A percentile compares a stretch with the other conserved stretches of the same genome.
phyloP scores from a whole-genome alignment of 2,888 invertebrate species.

The Tinea trinotella region DNA sequence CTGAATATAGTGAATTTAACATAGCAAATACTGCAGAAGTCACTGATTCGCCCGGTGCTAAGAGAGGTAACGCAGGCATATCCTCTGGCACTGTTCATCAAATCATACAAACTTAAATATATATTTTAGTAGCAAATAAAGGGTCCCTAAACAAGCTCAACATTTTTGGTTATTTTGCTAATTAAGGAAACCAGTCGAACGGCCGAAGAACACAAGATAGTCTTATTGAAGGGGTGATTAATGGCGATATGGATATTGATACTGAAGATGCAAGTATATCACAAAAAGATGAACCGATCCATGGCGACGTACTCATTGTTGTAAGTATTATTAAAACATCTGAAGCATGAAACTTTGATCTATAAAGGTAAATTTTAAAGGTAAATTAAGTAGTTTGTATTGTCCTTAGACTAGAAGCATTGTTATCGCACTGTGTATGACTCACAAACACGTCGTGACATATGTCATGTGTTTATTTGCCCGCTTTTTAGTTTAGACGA shows the following conservation, averaged over 20 bases:
- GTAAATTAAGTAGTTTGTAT: conserved; percentile 59
- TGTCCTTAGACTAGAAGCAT: conserved; percentile 60
- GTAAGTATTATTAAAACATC: conserved; percentile 54
- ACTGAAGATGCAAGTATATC: conserved; percentile 64
- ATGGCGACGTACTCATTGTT: conserved; percentile 50
- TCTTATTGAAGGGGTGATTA: conserved; percentile 65
- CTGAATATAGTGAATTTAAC: conserved; percentile 54
- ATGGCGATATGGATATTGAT: conserved; percentile 60
- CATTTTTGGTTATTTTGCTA: conserved; percentile 69
- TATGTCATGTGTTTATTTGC: conserved; percentile 62
- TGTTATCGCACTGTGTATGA: conserved; percentile 56
- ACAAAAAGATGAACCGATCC: conserved; percentile 47
- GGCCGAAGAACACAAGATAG: conserved; percentile 60
- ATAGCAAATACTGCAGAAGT: conserved; percentile 51
- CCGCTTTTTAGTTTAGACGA: conserved; percentile 27
- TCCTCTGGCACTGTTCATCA: conserved; percentile 61
- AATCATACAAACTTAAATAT: conserved; percentile 49
- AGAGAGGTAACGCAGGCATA: conserved; percentile 56
- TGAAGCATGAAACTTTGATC: conserved; percentile 43
- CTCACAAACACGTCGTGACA: conserved; percentile 58
- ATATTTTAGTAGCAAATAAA: conserved; percentile 28
- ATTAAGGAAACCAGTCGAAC: conserved; percentile 63
- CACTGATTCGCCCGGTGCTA: conserved; percentile 52
- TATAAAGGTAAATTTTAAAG: conserved; percentile 31
- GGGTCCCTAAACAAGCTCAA: conserved; percentile 67